phyloP scores from a whole-genome alignment of 2,113 vertebrate genomes.

The Apaloderma vittatum region DNA sequence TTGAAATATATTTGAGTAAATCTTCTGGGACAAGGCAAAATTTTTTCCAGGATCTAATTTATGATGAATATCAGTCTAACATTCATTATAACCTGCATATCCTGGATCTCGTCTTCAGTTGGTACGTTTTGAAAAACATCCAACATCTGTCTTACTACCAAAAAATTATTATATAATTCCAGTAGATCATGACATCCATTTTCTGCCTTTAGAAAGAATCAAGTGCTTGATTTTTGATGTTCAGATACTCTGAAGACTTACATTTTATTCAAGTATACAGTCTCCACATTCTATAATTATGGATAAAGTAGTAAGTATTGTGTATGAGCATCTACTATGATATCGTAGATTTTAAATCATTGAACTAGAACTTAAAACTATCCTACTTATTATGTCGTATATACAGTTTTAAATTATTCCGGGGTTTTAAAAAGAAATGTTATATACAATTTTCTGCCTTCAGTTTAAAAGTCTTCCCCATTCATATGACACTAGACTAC shows the following conservation, averaged over 20 bases:
- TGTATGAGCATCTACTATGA: neutral
- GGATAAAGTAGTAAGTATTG: no score
- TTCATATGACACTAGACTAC: neutral
- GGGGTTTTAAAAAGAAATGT: neutral
- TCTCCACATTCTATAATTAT: neutral
- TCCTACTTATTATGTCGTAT: neutral
- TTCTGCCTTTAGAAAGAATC: conserved; percentile 41
- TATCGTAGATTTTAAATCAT: neutral
- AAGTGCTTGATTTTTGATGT: conserved; percentile 27
- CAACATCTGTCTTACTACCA: conserved; percentile 53
- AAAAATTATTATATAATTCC: conserved; percentile 49
- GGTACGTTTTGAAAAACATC: conserved; percentile 59
- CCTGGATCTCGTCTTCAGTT: conserved; percentile 58
- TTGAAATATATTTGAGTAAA: conserved; percentile 62
- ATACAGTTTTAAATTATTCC: neutral
- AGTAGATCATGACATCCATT: conserved; percentile 50
- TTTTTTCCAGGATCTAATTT: conserved; percentile 27
- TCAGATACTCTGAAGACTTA: conserved; percentile 25
- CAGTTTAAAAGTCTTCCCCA: neutral
- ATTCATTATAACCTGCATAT: conserved; percentile 61
- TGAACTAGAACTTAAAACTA: neutral
- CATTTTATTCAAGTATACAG: neutral
- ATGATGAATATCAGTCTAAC: conserved; percentile 56
- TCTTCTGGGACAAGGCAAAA: conserved; percentile 64
- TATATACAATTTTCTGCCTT: neutral